phyloP scores from a whole-genome alignment of 2,888 invertebrate species.

The Mesorhabditis spiculigera region DNA sequence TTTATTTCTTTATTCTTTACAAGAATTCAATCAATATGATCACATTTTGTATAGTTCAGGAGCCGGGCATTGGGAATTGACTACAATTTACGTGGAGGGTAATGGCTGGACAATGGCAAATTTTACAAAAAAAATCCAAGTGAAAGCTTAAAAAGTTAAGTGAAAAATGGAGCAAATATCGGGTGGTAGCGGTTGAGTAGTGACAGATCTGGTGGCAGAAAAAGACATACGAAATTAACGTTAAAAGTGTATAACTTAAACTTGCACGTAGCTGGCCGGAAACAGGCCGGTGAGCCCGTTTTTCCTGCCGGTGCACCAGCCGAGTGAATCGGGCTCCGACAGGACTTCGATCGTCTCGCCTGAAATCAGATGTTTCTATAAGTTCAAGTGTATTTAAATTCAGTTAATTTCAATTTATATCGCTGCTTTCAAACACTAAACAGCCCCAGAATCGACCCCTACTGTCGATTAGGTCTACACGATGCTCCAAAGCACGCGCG shows the following conservation, averaged over 20 bases:
- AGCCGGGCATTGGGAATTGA: too few relatives aligned
- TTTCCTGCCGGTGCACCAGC: conserved; percentile 49
- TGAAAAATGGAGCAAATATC: not conserved
- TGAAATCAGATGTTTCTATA: conserved; percentile 9
- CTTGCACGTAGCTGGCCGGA: conserved; percentile 51
- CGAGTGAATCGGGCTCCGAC: conserved; percentile 51
- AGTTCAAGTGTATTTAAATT: not conserved
- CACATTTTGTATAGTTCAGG: too few relatives aligned
- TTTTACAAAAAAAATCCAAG: too few relatives aligned
- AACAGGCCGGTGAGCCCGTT: conserved; percentile 45
- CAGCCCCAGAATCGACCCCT: not conserved
- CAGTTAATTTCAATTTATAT: not conserved
- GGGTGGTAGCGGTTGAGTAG: not conserved
- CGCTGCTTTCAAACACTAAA: too few relatives aligned
- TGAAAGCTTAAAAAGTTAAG: too few relatives aligned
- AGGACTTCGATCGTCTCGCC: conserved; percentile 51
- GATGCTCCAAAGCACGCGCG: too few relatives aligned
- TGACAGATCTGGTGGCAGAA: not conserved
- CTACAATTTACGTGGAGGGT: not conserved
- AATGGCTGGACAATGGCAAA: too few relatives aligned
- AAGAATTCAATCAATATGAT: too few relatives aligned
- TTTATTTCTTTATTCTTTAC: too few relatives aligned
- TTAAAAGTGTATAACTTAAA: not conserved
- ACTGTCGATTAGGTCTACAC: not conserved
- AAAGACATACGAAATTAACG: not conserved